Base-by-base conservation (phyloP, 2,888 invertebrate genomes). In the Germaria angustata region DNA sequence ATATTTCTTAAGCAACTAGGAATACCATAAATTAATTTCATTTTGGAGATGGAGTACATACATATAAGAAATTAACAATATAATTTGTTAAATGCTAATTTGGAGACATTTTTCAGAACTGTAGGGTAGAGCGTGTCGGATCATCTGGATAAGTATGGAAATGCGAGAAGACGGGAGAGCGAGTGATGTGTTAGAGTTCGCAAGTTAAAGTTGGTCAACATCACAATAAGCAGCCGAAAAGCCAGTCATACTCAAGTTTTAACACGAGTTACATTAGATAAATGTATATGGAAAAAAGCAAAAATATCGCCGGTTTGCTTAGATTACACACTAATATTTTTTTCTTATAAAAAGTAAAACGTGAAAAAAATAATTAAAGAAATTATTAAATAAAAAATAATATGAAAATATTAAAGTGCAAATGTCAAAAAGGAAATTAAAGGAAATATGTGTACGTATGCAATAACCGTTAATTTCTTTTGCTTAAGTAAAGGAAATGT, bases 101-200 rank as follows among this genome's bases (percentile, higher is more conserved):
- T n/a, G n/a, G n/a, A n/a, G n/a, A n/a, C n/a, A n/a, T n/a, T n/a
- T n/a, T n/a, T n/a, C n/a, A n/a, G 55, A 69, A 69, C 55, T 55
- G 41, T 7, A 0, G 55, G 68, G 53, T 71, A n/a, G 39, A 44
- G 49, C 53, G 15, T 61, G 20, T 41, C 46, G 39, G 41, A 73
- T 49, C 63, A 32, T 32, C 61, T 72, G 59, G 36, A 11, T 77
- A 41, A 36, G 71, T 61, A 36, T 49, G 68, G 53, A 77, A 69
- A 61, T 69, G 53, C 51, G 77, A 61, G 77, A 69, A 69, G n/a
- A 53, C 34, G 17, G 32, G 59, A 61, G 68, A 77, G 75, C 73
- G 79, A 80, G 78, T 80, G 79, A 80, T 73, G 78, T 80, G 72
- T 77, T 72, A 75, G 76, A 65, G 82, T 83, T 80, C 77, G 80